phyloP scores from a whole-genome alignment of 2,888 invertebrate genomes.

The Andrena praecox region DNA sequence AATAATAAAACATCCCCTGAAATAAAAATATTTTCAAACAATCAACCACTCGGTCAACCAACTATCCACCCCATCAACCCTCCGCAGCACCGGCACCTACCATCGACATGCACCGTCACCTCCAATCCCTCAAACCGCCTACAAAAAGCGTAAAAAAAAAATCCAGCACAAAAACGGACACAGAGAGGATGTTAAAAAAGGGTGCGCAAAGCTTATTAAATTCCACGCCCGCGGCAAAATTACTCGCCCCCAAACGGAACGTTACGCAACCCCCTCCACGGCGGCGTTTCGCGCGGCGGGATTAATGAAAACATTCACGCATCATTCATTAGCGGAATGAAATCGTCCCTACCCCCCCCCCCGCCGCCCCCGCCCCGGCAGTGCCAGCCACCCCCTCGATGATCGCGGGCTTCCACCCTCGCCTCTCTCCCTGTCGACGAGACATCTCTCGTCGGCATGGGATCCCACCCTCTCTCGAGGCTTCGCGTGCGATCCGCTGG shows the following conservation, averaged over 20 bases:
- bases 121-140: background rate
- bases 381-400: conserved; percentile 22
- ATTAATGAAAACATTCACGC: conserved; percentile 40
- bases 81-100: no score
- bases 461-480: background rate
- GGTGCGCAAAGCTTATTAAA: background rate
- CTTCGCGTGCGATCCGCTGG: conserved; percentile 31
- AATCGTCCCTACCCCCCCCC: conserved; percentile 12
- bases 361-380: background rate
- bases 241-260: background rate
- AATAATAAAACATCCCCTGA: no score
- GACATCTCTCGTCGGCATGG: conserved; percentile 52
- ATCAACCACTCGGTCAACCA: no score
- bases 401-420: background rate
- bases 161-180: background rate
- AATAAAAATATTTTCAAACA: no score
- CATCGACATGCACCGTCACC: no score
- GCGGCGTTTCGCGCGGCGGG: background rate
- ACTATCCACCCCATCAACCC: no score
- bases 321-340: conserved; percentile 40
- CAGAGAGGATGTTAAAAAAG: background rate
- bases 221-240: background rate
- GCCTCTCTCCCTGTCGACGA: conserved; percentile 18
- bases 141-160: background rate
- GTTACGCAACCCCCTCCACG: background rate